Evolutionary conservation across 2,113 vertebrate species (phyloP).

Genomic region (Oryzias melastigma): DNA sequence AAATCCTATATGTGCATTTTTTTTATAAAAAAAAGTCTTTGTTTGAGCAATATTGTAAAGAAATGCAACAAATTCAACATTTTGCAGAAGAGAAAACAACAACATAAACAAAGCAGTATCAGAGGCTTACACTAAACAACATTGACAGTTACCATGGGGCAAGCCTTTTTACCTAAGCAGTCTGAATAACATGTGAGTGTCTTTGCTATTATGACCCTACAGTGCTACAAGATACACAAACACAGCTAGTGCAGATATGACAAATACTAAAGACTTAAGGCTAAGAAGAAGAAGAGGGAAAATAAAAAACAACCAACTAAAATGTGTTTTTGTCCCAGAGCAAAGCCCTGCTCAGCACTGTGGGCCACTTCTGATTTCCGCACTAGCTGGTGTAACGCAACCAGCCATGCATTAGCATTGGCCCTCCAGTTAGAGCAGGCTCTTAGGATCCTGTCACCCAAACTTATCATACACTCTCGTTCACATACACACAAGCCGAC

Average conservation of each 20-base stretch:
- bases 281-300: slow-evolving; percentile 23
- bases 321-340: slow-evolving; percentile 69
- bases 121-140: slow-evolving; percentile 49
- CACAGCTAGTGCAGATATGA: slow-evolving; percentile 52
- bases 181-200: slow-evolving; percentile 53
- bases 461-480: slow-evolving; percentile 66
- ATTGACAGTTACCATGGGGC: slow-evolving; percentile 66
- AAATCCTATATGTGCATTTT: neutral
- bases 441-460: slow-evolving; percentile 77
- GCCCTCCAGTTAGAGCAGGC: slow-evolving; percentile 74
- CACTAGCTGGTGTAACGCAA: slow-evolving; percentile 75
- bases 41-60: neutral
- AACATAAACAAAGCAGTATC: slow-evolving; percentile 13
- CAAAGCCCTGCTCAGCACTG: slow-evolving; percentile 59
- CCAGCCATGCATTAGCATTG: slow-evolving; percentile 81
- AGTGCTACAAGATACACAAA: slow-evolving; percentile 56
- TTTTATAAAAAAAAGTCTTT: neutral
- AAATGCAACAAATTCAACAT: neutral
- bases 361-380: slow-evolving; percentile 74
- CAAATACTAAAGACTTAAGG: slow-evolving; percentile 65
- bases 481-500: slow-evolving; percentile 15
- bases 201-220: slow-evolving; percentile 24
- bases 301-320: slow-evolving; percentile 68
- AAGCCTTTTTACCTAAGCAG: slow-evolving; percentile 64
- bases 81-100: slow-evolving; percentile 18